Conservation (phyloP, 2,797 vertebrate genomes). For the Tadarida brasiliensis region DNA sequence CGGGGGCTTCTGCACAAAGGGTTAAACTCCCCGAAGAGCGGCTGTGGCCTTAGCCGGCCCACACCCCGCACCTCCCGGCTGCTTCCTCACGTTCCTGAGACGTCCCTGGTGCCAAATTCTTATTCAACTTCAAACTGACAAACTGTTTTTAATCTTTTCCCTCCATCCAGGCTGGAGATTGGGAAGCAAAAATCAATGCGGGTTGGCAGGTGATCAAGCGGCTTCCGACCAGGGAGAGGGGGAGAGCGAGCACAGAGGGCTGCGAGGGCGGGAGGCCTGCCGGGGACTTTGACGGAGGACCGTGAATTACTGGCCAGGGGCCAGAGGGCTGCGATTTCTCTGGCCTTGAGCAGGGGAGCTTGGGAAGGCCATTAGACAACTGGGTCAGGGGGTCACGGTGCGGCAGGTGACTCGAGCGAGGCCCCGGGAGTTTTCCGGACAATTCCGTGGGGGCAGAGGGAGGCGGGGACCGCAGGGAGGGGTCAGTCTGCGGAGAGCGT, state of each 20-base stretch:
- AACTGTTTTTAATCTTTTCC: slow-evolving; percentile 99
- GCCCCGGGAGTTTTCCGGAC: slow-evolving; percentile 88
- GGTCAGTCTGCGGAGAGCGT: background rate
- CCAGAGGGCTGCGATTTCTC: slow-evolving; percentile 79
- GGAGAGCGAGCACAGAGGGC: slow-evolving; percentile 63
- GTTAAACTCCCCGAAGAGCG: slow-evolving; percentile 64
- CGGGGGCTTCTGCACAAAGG: slow-evolving; percentile 50
- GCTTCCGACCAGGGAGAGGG: slow-evolving; percentile 86
- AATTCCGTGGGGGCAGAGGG: slow-evolving; percentile 76
- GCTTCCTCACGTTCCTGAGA: slow-evolving; percentile 84
- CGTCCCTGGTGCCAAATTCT: slow-evolving; percentile 95
- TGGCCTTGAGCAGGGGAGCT: slow-evolving; percentile 90
- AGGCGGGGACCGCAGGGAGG: background rate
- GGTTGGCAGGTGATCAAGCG: slow-evolving; percentile 98
- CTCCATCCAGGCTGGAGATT: slow-evolving; percentile 98
- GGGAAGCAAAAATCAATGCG: slow-evolving; percentile 99
- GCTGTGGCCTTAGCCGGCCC: slow-evolving; percentile 89
- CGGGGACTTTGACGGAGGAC: background rate
- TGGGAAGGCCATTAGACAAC: slow-evolving; percentile 85
- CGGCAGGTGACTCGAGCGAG: slow-evolving; percentile 80
- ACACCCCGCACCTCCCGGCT: slow-evolving; percentile 11
- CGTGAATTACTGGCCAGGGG: slow-evolving; percentile 89
- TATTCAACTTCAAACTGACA: slow-evolving; percentile 99
- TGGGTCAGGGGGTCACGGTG: slow-evolving; percentile 87
- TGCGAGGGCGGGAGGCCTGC: background rate